Base-by-base conservation (phyloP, 2,888 invertebrate genomes). In the Stratiomys singularior region DNA sequence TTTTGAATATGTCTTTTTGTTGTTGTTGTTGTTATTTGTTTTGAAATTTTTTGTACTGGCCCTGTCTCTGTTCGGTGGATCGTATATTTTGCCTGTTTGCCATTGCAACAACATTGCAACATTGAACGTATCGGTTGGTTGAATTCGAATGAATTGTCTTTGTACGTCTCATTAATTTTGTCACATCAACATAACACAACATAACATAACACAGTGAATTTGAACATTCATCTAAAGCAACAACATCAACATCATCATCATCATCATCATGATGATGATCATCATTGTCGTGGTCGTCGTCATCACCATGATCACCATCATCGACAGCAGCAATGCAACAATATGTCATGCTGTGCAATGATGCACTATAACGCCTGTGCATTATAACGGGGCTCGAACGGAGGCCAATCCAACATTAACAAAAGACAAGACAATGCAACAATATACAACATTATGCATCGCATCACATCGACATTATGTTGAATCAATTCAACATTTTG, bases 121-220 rank as follows among this genome's bases (percentile, higher is more conserved):
- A 37, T 37, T 37, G 37, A 37, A 37, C 37, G 37, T 37, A 37
- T 37, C 37, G 74, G 74, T 74, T 74, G 58, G 74, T 74, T 74
- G 74, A 74, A 37, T 60, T 74, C 28, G 76, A 76, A 78, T 77
- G 78, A 71, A 79, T 78, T 37, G 78, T 77, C 76, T 79, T 78
- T 74, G 79, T 79, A 78, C 78, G 79, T 77, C 80, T 79, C 80
- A 80, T 80, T 80, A 80, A 79, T 80, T 80, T 80, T 79, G 80
- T 79, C 80, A 80, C 80, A 80, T 80, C 79, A 77, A 76, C 76
- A 77, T 74, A 60, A 18, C 11, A 60, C 52, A 60, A 18, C 67
- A 67, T 4, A 44, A 67, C 23, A 37, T 37, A 37, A 37, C 37
- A 37, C 37, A 37, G 37, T 37, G 37, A 9, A 37, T 9, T 37